Conservation (phyloP, 2,113 vertebrate species). For the Mastomys coucha region DNA sequence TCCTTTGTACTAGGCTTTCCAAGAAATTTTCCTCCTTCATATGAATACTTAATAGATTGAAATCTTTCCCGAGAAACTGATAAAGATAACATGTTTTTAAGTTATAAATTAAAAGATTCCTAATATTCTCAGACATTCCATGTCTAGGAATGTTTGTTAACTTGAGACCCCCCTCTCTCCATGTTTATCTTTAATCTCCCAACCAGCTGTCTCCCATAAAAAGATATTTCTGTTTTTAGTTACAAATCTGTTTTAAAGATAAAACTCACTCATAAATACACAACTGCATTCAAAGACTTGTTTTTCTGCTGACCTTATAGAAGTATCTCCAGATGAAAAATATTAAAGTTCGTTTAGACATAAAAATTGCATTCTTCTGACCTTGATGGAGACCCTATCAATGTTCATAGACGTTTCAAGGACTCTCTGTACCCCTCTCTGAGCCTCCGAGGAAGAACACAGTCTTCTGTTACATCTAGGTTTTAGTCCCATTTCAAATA, state of each 20-base stretch:
- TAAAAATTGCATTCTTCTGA: constrained; percentile 70
- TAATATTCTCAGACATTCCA: constrained; percentile 86
- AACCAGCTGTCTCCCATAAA: constrained; percentile 92
- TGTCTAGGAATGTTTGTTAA: constrained; percentile 89
- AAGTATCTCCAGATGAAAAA: constrained; percentile 87
- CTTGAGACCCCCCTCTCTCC: constrained; percentile 87
- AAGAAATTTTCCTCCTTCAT: constrained; percentile 61
- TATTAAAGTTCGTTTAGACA: constrained; percentile 82
- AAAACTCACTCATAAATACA: constrained; percentile 89
- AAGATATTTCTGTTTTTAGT: constrained; percentile 92
- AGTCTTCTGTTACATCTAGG: constrained; percentile 61
- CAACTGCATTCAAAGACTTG: constrained; percentile 81
- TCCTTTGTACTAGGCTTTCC: constrained; percentile 63
- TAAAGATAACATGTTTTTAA: constrained; percentile 85
- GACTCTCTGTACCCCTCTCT: constrained; percentile 47
- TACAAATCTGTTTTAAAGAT: constrained; percentile 92
- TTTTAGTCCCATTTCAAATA: constrained; percentile 50
- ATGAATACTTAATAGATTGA: constrained; percentile 76
- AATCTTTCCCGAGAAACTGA: constrained; percentile 75
- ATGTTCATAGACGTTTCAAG: constrained; percentile 49
- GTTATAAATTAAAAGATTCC: constrained; percentile 86
- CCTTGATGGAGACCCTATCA: background rate
- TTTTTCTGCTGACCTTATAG: constrained; percentile 85
- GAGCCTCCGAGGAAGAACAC: constrained; percentile 60
- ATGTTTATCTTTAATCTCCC: constrained; percentile 89